Conservation (phyloP, 2,888 invertebrate species). For the Sialis lutaria region DNA sequence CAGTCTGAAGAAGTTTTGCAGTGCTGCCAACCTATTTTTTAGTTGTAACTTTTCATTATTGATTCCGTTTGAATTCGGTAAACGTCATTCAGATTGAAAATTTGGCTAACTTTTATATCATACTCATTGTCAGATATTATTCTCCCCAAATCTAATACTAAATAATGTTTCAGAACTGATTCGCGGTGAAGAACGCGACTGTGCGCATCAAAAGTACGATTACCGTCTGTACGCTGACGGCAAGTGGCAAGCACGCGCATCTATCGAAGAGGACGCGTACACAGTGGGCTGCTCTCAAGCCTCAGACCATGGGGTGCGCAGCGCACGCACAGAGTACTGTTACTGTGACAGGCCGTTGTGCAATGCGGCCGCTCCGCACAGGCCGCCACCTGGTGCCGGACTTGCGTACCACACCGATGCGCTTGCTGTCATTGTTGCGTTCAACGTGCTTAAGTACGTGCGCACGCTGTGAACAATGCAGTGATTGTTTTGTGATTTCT, state of each 20-base stretch:
- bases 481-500: no score
- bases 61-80: no score
- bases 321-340: slow-evolving; percentile 47
- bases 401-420: slow-evolving; percentile 31
- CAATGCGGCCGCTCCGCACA: slow-evolving; percentile 30
- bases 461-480: neutral
- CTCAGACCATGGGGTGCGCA: slow-evolving; percentile 44
- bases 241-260: slow-evolving; percentile 44
- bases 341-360: slow-evolving; percentile 60
- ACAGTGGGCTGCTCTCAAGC: slow-evolving; percentile 46
- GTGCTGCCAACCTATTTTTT: no score
- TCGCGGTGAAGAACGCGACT: slow-evolving; percentile 45
- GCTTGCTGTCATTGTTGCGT: slow-evolving; percentile 42
- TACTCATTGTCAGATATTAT: neutral
- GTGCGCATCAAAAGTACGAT: slow-evolving; percentile 54
- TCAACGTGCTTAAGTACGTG: slow-evolving; percentile 36
- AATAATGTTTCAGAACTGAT: slow-evolving; percentile 32
- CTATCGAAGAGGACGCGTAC: slow-evolving; percentile 48
- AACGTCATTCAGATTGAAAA: no score
- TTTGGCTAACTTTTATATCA: no score
- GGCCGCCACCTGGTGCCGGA: neutral
- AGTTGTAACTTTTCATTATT: no score
- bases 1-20: no score
- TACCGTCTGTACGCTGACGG: slow-evolving; percentile 41
- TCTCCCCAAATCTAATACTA: neutral